Conservation (phyloP, 2,797 vertebrate species). For the Mus caroli region DNA sequence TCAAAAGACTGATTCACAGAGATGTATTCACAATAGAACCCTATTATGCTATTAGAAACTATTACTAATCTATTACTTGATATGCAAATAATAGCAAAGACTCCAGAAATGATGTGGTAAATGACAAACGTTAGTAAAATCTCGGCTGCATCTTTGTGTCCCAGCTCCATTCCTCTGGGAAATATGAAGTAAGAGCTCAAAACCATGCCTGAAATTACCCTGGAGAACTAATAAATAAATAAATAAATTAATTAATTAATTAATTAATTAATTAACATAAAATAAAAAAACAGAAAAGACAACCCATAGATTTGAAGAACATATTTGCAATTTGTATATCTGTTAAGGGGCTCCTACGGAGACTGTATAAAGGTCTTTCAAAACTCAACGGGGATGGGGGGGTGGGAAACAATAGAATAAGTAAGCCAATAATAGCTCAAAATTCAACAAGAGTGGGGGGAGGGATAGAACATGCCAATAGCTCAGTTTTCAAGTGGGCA, state of each 20-base stretch:
- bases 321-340: not conserved
- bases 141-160: accelerated
- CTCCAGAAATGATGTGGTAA: not conserved
- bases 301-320: not conserved
- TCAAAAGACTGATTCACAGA: not conserved
- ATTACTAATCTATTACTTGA: not conserved
- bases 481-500: not conserved
- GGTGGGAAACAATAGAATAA: not conserved
- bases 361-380: not conserved
- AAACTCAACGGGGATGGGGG: not conserved
- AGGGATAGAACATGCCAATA: not conserved
- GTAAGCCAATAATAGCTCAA: not conserved
- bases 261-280: not conserved
- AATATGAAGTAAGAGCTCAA: not conserved
- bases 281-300: not conserved
- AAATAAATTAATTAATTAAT: too few species aligned
- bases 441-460: not conserved
- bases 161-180: not conserved
- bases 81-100: not conserved
- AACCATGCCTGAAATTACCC: not conserved
- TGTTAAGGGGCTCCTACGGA: not conserved
- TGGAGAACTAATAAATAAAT: not conserved
- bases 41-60: not conserved
- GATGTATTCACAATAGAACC: not conserved
- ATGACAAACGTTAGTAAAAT: not conserved